Conservation (phyloP, 2,797 vertebrate species). For the Pelochelys cantorii region DNA sequence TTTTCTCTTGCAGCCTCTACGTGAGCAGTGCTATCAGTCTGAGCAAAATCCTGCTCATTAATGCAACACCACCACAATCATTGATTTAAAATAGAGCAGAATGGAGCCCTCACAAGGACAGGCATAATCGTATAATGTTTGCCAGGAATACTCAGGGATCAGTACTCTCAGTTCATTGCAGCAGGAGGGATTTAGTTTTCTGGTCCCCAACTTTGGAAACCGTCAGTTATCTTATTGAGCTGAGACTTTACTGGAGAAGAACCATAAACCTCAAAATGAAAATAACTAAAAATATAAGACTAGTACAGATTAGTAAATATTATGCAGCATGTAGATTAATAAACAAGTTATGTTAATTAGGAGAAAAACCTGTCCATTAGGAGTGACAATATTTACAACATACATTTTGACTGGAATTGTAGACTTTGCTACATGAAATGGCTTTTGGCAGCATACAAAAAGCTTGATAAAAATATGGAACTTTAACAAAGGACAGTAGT, state of each 20-base stretch:
- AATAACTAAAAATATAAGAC: slow-evolving; percentile 7
- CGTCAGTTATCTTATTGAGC: neutral
- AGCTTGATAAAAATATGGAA: slow-evolving; percentile 48
- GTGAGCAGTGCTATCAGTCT: neutral
- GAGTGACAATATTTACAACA: neutral
- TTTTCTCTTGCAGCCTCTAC: neutral
- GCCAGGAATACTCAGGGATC: neutral
- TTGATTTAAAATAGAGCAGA: neutral
- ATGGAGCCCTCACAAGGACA: neutral
- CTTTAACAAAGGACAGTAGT: slow-evolving; percentile 46
- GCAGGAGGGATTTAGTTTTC: neutral
- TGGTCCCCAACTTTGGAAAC: neutral
- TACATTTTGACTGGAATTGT: neutral
- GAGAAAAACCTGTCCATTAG: neutral
- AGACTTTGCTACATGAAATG: slow-evolving; percentile 21
- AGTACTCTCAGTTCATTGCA: neutral
- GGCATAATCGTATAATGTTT: neutral
- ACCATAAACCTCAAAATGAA: slow-evolving; percentile 3
- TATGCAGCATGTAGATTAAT: neutral
- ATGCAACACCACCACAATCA: neutral
- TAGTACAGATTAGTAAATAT: neutral
- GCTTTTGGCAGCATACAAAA: slow-evolving; percentile 25
- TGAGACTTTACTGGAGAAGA: neutral
- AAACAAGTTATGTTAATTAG: neutral
- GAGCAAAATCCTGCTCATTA: neutral